Evolutionary conservation across 2,888 invertebrate species (phyloP), one percentile per base, ranked within the genome.

Genomic region (Drosophila emarginata): DNA sequence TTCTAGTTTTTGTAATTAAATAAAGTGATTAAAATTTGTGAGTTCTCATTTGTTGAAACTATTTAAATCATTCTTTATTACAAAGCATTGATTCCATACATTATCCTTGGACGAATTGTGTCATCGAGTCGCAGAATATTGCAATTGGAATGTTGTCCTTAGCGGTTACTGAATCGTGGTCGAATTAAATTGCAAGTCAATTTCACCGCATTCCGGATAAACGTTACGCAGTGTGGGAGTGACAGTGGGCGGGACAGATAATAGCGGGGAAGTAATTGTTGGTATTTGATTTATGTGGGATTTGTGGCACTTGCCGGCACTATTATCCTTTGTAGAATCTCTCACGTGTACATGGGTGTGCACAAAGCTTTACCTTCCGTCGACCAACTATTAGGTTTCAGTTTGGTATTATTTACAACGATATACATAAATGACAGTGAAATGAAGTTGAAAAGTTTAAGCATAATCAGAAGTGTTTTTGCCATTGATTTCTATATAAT

Each of bases 261-360:
- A 60, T 37, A 37, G 40, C 28, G 12, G 12, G 5, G 4, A 6
- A 18, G 28, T 67, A 12, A 45, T 57, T 64, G 61, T 57, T 63
- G 63, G 57, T 79, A 56, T 79, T 77, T 89, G 88, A 89, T 88
- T 88, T 88, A 89, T 89, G 87, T 89, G 88, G 88, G 88, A 89
- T 81, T 89, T 89, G 84, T 67, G 80, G 81, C 87, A 88, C 76
- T 83, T 85, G 89, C 66, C 66, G 62, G 40, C 67, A 61, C 68
- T 67, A 73, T 60, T 61, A 66, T 45, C 15, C 28, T 4, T 23
- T 45, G 26, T 64, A 59, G 23, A 9, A 32, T 32, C 32, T 7
- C 14, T 18, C 32, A 1, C 37, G 14, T 67, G 12, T 37, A 37
- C 3, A n/a, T 37, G 37, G 12, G n/a, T 37, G n/a, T 45, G 45